phyloP scores from a whole-genome alignment of 2,888 invertebrate genomes.

The Brachyptera putata region DNA sequence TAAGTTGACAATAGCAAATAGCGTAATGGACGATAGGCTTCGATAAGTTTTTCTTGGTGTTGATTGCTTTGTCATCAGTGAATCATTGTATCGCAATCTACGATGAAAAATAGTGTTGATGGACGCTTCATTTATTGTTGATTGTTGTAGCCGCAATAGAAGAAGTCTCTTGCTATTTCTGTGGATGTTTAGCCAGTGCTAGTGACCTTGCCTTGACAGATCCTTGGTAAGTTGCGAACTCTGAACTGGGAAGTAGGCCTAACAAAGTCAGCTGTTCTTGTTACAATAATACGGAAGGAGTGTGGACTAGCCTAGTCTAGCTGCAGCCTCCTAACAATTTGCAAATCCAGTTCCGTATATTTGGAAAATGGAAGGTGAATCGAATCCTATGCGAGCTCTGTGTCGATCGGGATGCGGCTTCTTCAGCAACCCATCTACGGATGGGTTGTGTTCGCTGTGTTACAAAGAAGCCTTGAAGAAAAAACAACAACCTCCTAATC shows the following conservation, averaged over 20 bases:
- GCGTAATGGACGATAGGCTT: too few relatives aligned
- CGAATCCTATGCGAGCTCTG: conserved; percentile 93
- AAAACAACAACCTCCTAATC: conserved; percentile 70
- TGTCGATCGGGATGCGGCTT: conserved; percentile 99
- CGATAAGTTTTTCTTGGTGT: conserved; percentile 22
- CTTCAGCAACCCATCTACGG: conserved; percentile 96
- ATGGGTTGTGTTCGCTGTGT: conserved; percentile 98
- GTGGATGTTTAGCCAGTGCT: neutral
- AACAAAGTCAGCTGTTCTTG: too few relatives aligned
- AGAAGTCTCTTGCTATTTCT: neutral
- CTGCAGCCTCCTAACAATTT: too few relatives aligned
- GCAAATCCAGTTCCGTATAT: too few relatives aligned
- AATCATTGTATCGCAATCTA: neutral
- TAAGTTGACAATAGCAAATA: too few relatives aligned
- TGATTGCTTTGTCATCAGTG: conserved; percentile 9
- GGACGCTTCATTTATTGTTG: neutral
- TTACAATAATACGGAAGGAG: too few relatives aligned
- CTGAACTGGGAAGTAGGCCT: too few relatives aligned
- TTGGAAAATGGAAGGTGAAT: conserved; percentile 83
- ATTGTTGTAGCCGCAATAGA: neutral
- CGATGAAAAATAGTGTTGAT: neutral
- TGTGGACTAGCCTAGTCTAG: too few relatives aligned
- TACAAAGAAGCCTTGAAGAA: conserved; percentile 95
- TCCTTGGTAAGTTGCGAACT: neutral
- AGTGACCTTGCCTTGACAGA: neutral